Evolutionary conservation across 2,113 vertebrate genomes (phyloP), one percentile per base, ranked within the genome.

Genomic region (Pelvicachromis taeniatus): DNA sequence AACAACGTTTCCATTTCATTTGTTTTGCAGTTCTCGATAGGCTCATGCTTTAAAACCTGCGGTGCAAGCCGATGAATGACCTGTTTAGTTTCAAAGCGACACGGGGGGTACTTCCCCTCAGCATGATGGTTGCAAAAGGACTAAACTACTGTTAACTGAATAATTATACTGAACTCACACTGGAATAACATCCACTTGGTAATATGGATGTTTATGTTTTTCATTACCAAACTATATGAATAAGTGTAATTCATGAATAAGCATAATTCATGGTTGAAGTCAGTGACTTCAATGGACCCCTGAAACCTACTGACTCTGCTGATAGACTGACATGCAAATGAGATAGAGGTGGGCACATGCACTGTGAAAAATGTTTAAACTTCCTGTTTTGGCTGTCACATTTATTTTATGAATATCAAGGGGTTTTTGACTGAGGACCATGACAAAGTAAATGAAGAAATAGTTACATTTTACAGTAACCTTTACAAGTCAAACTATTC

Each of bases 71-170:
- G 11, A 21, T 21, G 61, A 65, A 65, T 65, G 61, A 40, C 61
- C 33, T 21, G 5, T 65, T 40, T 65, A 40, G 11, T 40, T 40
- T 65, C 61, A 40, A 65, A 65, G 61, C 19, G 0, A 65, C 33
- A 63, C 0, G 0, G 38, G 59, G 59, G 33, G 4, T 63, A 38
- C 33, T 38, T 38, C 19, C 59, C 59, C 59, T 38, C 17, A 63
- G 59, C 59, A 63, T n/a, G 59, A 63, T 63, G 31, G 59, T 38
- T 63, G 59, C 11, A 40, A 19, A 65, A 65, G 61, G 19, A 65
- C 61, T 21, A 65, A 65, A 21, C 35, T 21, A 65, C 61, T 65
- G 19, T 40, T 38, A 65, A 65, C 61, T 40, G 35, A 65, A 40
- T 40, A 65, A 65, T 65, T 65, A 65, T 21, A 65, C 11, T 65